Evolutionary conservation across 2,113 vertebrate species (phyloP).

Genomic region (Jacana jacana): DNA sequence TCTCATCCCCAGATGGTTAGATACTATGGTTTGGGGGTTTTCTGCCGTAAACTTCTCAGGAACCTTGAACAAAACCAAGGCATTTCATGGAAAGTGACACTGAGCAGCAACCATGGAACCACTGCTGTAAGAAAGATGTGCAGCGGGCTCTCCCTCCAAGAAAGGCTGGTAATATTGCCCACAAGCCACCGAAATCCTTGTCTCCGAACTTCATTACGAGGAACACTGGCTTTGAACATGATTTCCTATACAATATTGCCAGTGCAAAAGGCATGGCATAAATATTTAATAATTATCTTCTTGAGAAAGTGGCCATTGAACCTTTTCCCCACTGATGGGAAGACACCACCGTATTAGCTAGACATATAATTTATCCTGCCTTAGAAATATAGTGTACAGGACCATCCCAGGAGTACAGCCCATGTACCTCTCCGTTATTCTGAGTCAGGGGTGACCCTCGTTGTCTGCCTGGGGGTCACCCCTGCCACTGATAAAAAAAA

Average conservation of each 20-base stretch:
- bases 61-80: not conserved
- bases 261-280: not conserved
- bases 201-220: not conserved
- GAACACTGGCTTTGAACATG: not conserved
- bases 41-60: not conserved
- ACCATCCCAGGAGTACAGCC: not conserved
- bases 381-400: too few relatives aligned
- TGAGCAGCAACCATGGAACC: not conserved
- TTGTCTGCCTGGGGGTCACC: accelerated
- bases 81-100: not conserved
- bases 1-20: not conserved
- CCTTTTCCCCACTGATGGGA: too few relatives aligned
- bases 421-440: accelerated
- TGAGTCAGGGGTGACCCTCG: not conserved
- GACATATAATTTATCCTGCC: not conserved
- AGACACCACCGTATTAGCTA: not conserved
- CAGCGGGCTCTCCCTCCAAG: accelerated
- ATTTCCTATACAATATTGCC: not conserved
- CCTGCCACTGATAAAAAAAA: not conserved
- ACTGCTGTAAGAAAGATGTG: not conserved
- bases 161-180: not conserved
- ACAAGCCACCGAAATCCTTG: not conserved
- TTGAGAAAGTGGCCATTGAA: not conserved
- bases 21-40: not conserved
- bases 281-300: not conserved